Evolutionary conservation across 2,113 vertebrate species (phyloP).

Genomic region (Falco punctatus): DNA sequence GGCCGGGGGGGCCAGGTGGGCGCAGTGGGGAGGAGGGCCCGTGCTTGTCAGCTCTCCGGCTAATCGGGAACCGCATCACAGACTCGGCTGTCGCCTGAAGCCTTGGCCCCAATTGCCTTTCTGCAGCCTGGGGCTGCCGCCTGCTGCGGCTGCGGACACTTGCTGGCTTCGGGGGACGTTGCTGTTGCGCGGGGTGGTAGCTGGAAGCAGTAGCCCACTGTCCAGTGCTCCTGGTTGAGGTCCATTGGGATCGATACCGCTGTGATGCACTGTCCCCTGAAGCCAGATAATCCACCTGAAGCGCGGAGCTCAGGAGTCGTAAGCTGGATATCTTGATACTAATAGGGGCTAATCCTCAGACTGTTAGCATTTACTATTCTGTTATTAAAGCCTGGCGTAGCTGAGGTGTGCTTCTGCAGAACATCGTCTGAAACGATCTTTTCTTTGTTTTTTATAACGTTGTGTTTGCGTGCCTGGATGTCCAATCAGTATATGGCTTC

Average conservation of each 20-base stretch:
- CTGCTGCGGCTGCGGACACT: too few relatives aligned
- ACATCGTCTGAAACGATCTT: not conserved
- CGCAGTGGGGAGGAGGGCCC: not conserved
- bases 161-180: too few relatives aligned
- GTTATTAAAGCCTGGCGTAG: not conserved
- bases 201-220: not conserved
- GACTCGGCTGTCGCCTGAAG: too few relatives aligned
- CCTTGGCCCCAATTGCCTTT: not conserved
- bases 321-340: not conserved
- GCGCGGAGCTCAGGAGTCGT: not conserved
- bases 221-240: accelerated
- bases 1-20: not conserved
- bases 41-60: not conserved
- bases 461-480: accelerated
- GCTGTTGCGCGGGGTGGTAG: too few relatives aligned
- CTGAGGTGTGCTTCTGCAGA: not conserved
- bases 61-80: too few relatives aligned
- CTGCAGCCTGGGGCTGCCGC: too few relatives aligned
- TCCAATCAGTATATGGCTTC: accelerated
- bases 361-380: not conserved
- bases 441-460: accelerated
- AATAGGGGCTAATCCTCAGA: not conserved
- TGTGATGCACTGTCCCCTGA: accelerated
- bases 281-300: not conserved
- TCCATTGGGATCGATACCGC: not conserved